Base-by-base conservation (phyloP, 2,113 vertebrate species). In the Amia ocellicauda region DNA sequence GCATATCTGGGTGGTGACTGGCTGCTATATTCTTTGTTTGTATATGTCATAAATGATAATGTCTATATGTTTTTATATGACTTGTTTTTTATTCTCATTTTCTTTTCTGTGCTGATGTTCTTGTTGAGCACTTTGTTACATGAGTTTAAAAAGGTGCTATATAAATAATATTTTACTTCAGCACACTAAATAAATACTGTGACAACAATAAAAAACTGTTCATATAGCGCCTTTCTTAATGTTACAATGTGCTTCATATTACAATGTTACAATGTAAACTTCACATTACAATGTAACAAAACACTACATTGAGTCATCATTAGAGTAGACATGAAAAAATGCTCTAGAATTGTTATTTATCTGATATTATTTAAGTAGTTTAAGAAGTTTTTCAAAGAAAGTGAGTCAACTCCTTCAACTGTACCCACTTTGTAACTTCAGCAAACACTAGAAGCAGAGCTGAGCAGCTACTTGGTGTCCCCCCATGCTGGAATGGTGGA, bases 381-480 rank as follows among this genome's bases (percentile, higher is more conserved):
- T 47, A 47, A n/a, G 19, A 47, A 17, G 14, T 17, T 17, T 17
- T 54, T 54, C 52, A 2, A 54, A 54, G 52, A 22, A 54, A 54
- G 52, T 54, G 52, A 54, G 19, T 4, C 52, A 54, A 54, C 4
- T n/a, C n/a, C n/a, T n/a, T n/a, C n/a, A n/a, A n/a, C 36, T 58
- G 19, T 28, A 41, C 31, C 56, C 17, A 58, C 56, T 31, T 10
- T 58, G 56, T 58, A 10, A 58, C 56, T 41, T 58, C 28, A 58
- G 56, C 56, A 58, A 41, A 36, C 4, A 36, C 56, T 41, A 58
- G 56, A 58, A 31, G 56, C 26, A 58, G 26, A 58, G 56, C 27
- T 31, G 56, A 58, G 36, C 31, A 58, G 56, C 56, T 58, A 58
- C 22, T 58, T 58, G 56, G 36, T 58, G 23, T 60, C 58, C 16